phyloP scores from a whole-genome alignment of 2,888 invertebrate species.

The Xestia xanthographa region DNA sequence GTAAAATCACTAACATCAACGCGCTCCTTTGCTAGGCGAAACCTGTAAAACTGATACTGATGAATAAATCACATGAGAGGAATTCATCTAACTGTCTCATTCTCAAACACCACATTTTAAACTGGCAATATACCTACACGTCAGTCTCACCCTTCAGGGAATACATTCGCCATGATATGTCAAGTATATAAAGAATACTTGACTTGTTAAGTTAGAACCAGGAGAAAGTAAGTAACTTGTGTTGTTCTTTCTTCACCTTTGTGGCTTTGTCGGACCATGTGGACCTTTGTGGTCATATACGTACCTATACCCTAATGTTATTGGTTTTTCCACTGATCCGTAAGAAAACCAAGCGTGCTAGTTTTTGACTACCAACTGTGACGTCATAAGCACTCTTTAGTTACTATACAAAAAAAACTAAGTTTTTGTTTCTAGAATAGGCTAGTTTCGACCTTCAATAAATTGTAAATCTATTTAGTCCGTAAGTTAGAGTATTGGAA shows the following conservation, averaged over 20 bases:
- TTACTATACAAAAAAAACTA: too few species aligned
- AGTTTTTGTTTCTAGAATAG: too few species aligned
- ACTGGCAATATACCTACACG: background rate
- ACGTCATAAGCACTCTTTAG: too few species aligned
- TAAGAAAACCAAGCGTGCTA: too few species aligned
- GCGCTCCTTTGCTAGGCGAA: constrained; percentile 5
- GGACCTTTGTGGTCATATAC: too few species aligned
- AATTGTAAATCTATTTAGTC: too few species aligned
- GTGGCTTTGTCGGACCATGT: too few species aligned
- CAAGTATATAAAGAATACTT: background rate
- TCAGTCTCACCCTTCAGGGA: background rate
- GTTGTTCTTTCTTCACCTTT: background rate
- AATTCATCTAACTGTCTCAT: background rate
- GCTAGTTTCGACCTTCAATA: too few species aligned
- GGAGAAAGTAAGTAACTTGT: background rate
- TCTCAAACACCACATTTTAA: background rate
- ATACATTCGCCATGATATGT: background rate
- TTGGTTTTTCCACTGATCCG: background rate
- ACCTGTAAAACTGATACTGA: constrained; percentile 44
- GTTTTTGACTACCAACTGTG: too few species aligned
- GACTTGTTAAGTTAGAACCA: background rate
- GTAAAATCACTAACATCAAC: constrained; percentile 33
- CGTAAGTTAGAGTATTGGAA: too few species aligned
- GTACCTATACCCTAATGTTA: background rate
- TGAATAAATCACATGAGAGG: constrained; percentile 27